These are phyloP conservation scores for Catocala nupta DNA, from an alignment of 2,888 invertebrate species.

Conservation along the genomic window DNA sequence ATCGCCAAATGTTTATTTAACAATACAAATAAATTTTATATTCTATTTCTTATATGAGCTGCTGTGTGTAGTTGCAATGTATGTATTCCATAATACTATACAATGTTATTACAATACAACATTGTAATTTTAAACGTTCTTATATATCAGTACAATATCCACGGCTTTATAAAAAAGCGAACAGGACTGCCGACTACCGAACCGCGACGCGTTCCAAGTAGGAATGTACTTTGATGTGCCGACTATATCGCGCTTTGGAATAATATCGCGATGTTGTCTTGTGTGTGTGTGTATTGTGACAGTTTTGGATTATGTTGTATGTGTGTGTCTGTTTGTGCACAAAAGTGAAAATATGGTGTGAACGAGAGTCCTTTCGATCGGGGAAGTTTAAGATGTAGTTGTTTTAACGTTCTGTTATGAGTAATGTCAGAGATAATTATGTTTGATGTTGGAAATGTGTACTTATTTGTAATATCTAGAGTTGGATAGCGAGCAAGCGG, in stretches of 20 bases:
- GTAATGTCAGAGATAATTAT: too few relatives aligned
- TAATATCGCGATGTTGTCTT: constrained; percentile 38
- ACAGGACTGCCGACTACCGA: constrained; percentile 76
- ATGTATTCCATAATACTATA: background rate
- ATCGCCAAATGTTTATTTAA: too few relatives aligned
- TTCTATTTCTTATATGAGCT: too few relatives aligned
- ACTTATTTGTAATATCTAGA: too few relatives aligned
- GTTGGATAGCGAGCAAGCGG: too few relatives aligned
- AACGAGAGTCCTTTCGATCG: background rate
- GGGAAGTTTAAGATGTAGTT: too few relatives aligned
- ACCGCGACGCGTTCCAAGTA: constrained; percentile 63
- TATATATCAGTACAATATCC: constrained; percentile 58
- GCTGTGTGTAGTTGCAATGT: too few relatives aligned
- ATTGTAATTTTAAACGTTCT: constrained; percentile 6
- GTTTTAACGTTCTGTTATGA: too few relatives aligned
- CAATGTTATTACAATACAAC: background rate
- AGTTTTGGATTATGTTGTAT: constrained; percentile 23
- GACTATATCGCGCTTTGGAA: constrained; percentile 53
- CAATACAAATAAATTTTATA: too few relatives aligned
- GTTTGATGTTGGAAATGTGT: too few relatives aligned
- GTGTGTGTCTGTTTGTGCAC: constrained; percentile 7
- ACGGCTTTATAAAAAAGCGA: constrained; percentile 76
- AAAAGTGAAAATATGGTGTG: constrained; percentile 9
- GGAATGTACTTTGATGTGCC: constrained; percentile 75
- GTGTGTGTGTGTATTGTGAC: constrained; percentile 35